phyloP scores from a whole-genome alignment of 92 coral and sea anemone genomes.

The Blastomussa wellsi region DNA sequence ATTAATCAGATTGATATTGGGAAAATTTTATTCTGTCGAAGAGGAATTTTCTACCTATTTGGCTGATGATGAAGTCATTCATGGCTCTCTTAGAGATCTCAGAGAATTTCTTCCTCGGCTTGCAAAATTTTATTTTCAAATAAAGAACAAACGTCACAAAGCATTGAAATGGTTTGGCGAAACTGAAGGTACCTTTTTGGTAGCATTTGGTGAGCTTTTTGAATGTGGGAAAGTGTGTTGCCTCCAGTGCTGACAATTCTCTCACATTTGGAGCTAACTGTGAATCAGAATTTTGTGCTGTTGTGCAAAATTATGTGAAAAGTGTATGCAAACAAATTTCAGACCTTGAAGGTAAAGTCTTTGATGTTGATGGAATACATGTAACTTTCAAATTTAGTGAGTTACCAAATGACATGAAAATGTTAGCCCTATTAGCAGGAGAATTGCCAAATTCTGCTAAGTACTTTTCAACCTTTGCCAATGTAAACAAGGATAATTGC shows the following conservation, averaged over 20 bases:
- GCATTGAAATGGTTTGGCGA: conserved; percentile 77
- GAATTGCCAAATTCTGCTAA: conserved; percentile 64
- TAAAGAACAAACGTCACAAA: conserved; percentile 18
- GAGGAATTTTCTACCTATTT: conserved; percentile 25
- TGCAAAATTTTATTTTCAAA: conserved; percentile 56
- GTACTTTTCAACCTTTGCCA: conserved; percentile 68
- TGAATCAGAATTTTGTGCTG: conserved; percentile 58
- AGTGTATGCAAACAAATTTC: conserved; percentile 60
- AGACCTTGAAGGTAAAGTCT: conserved; percentile 57
- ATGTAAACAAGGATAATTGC: conserved; percentile 63
- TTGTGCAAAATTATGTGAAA: conserved; percentile 27
- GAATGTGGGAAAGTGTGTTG: conserved; percentile 62
- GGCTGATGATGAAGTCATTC: conserved; percentile 17
- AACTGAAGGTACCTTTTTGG: conserved; percentile 65
- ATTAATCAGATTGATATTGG: conserved; percentile 54
- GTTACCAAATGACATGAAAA: no score
- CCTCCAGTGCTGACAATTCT: conserved; percentile 70
- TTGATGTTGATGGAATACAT: conserved; percentile 56
- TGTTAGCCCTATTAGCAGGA: conserved; percentile 54
- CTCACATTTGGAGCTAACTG: conserved; percentile 72
- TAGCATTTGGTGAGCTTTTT: conserved; percentile 69
- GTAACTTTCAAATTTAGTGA: conserved; percentile 66
- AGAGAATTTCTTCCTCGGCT: conserved; percentile 69
- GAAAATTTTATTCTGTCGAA: conserved; percentile 38
- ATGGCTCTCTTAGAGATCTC: conserved; percentile 63